Evolutionary conservation across 2,888 invertebrate genomes (phyloP).

Genomic region (Cetonia aurata): DNA sequence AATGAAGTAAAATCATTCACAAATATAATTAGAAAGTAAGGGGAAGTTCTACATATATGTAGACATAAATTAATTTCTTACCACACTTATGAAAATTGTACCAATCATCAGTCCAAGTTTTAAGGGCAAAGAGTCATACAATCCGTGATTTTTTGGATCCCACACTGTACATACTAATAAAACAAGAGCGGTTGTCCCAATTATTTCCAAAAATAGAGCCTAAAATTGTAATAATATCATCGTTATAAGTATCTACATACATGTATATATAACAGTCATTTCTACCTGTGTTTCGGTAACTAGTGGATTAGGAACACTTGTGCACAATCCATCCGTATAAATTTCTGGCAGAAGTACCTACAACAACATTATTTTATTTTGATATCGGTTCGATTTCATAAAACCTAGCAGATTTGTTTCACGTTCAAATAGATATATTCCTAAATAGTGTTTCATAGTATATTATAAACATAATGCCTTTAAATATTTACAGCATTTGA

Average conservation of each 20-base stretch:
- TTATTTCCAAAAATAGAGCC: slow-evolving; percentile 73
- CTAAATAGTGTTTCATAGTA: too few relatives aligned
- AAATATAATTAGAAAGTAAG: slow-evolving; percentile 47
- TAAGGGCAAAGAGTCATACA: slow-evolving; percentile 74
- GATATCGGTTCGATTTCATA: too few relatives aligned
- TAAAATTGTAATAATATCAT: slow-evolving; percentile 60
- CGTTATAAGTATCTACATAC: slow-evolving; percentile 5
- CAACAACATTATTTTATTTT: not conserved
- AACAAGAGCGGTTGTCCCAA: slow-evolving; percentile 74
- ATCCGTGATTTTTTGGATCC: slow-evolving; percentile 77
- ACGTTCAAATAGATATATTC: too few relatives aligned
- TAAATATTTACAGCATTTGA: too few relatives aligned
- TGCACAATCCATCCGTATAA: slow-evolving; percentile 24
- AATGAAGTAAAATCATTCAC: slow-evolving; percentile 13
- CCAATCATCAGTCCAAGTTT: slow-evolving; percentile 77
- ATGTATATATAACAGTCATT: slow-evolving; percentile 4
- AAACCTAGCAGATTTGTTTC: too few relatives aligned
- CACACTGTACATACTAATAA: slow-evolving; percentile 78
- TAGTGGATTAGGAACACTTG: slow-evolving; percentile 24
- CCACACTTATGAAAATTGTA: slow-evolving; percentile 75
- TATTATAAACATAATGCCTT: too few relatives aligned
- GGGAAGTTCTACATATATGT: too few relatives aligned
- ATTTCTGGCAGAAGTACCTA: slow-evolving; percentile 31
- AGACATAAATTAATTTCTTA: slow-evolving; percentile 68
- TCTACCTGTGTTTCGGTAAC: slow-evolving; percentile 37